A percentile compares a stretch with the other conserved stretches of the same genome.
Conservation (phyloP, 2,113 vertebrate genomes). For the Scopus umbretta region DNA sequence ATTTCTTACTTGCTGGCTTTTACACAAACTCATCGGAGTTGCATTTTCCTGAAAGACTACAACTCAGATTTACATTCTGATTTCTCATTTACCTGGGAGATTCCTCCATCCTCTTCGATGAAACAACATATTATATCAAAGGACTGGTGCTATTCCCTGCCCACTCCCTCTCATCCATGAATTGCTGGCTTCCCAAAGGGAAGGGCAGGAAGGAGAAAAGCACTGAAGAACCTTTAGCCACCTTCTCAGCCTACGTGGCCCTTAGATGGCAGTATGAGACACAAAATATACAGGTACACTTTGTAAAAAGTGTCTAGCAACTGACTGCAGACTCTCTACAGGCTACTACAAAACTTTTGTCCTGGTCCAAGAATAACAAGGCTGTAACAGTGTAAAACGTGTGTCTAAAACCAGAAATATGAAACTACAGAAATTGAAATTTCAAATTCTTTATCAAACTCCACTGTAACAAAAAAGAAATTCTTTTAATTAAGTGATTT, state of each 20-base stretch:
- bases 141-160: neutral
- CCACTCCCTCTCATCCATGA: neutral
- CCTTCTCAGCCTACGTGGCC: neutral
- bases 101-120: neutral
- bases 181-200: neutral
- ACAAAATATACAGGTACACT: neutral
- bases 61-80: neutral
- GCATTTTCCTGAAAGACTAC: neutral
- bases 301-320: neutral
- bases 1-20: neutral
- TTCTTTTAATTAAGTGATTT: neutral
- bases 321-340: neutral
- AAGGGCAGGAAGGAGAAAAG: neutral
- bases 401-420: neutral
- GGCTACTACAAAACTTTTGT: neutral
- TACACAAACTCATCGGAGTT: neutral
- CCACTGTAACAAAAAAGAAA: neutral
- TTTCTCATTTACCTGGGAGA: neutral
- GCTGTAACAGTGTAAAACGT: neutral
- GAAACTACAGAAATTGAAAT: rapidly evolving
- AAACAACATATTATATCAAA: neutral
- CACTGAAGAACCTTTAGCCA: neutral
- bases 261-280: slow-evolving; percentile 51
- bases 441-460: neutral
- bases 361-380: neutral